Percentiles rank a stretch among this genome's conserved stretches.
Evolutionary conservation across 1,140 invertebrate species (phyloP).

Genomic region (Gonioctena quinquepunctata): DNA sequence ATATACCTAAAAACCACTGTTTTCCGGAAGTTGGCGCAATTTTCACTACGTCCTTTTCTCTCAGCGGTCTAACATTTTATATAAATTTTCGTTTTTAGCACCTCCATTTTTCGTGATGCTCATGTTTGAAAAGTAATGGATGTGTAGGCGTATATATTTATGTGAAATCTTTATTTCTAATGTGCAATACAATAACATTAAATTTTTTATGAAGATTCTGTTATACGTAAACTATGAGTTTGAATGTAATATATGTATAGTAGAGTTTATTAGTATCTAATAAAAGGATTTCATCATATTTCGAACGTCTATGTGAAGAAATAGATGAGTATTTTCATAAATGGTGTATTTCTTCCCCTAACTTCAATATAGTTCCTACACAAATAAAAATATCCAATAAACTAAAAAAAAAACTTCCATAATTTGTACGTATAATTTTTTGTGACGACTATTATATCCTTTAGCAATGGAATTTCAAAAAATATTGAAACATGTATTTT

Average conservation of each 20-base stretch:
- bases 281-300: background rate
- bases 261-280: background rate
- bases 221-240: background rate
- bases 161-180: background rate
- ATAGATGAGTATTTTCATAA: constrained; percentile 3
- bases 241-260: constrained; percentile 9
- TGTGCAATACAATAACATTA: constrained; percentile 16
- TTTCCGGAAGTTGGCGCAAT: too few relatives aligned
- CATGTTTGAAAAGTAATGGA: too few relatives aligned
- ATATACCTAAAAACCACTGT: too few relatives aligned
- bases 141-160: too few relatives aligned
- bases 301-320: background rate
- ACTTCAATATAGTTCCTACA: background rate
- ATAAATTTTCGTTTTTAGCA: too few relatives aligned
- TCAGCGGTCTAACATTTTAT: too few relatives aligned
- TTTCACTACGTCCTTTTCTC: too few relatives aligned
- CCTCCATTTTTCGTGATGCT: too few relatives aligned
- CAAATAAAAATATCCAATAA: too few relatives aligned
- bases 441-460: background rate
- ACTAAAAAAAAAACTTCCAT: too few relatives aligned
- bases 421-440: background rate
- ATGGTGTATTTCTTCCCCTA: background rate
- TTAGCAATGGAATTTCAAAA: too few relatives aligned
- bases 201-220: background rate
- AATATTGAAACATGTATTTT: too few relatives aligned